A percentile compares a stretch with the other conserved stretches of the same genome.
phyloP scores from a whole-genome alignment of 2,888 invertebrate species.

The Perithous albicinctus region DNA sequence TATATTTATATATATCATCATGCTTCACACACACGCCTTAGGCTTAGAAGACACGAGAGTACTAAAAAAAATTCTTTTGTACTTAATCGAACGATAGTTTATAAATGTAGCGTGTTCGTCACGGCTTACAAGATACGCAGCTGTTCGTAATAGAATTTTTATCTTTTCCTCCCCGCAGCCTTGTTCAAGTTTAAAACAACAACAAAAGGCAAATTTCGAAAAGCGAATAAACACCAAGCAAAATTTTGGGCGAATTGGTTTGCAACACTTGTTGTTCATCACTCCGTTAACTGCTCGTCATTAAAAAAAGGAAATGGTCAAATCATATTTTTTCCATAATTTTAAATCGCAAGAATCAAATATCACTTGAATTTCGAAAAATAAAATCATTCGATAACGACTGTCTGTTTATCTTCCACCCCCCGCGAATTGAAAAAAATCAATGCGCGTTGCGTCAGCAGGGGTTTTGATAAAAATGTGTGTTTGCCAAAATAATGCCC shows the following conservation, averaged over 20 bases:
- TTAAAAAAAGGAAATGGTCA: conserved; percentile 23
- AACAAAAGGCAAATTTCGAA: not conserved
- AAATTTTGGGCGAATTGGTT: not conserved
- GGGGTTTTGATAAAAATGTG: conserved; percentile 48
- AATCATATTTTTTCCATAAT: conserved; percentile 5
- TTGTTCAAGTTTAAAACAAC: conserved; percentile 10
- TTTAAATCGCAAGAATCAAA: not conserved
- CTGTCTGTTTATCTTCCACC: conserved; percentile 20
- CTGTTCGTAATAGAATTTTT: conserved; percentile 68
- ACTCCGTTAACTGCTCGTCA: not conserved
- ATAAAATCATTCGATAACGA: not conserved
- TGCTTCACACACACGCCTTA: conserved; percentile 76
- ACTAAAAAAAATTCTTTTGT: conserved; percentile 80
- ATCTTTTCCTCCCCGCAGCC: conserved; percentile 36
- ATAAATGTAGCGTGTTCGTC: conserved; percentile 65
- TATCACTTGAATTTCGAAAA: not conserved
- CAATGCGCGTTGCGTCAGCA: conserved; percentile 13
- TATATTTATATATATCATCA: conserved; percentile 58
- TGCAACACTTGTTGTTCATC: not conserved
- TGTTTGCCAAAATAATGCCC: conserved; percentile 38
- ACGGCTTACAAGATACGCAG: conserved; percentile 66
- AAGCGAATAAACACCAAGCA: not conserved
- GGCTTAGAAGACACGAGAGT: conserved; percentile 75
- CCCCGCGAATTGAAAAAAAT: not conserved
- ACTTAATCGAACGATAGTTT: conserved; percentile 80